Evolutionary conservation across 2,113 vertebrate genomes (phyloP), one percentile per base, ranked within the genome.

Genomic region (Neogobius melanostomus): DNA sequence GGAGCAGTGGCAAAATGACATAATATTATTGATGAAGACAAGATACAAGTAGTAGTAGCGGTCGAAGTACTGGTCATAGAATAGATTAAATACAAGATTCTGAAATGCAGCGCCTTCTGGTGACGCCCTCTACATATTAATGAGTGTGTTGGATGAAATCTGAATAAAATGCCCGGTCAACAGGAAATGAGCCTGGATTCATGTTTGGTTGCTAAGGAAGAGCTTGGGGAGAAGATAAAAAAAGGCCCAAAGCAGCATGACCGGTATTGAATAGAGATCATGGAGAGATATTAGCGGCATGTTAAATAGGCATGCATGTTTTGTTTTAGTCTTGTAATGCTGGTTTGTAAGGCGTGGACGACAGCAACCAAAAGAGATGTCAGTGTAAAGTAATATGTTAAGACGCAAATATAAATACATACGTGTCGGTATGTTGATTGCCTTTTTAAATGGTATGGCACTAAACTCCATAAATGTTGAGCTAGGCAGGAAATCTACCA

Each of bases 151-250:
- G 49, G 71, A 73, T 50, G 28, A n/a, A 77, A 61, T 80, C 36
- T 60, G 65, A 52, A 77, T 68, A 47, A 15, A 36, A 75, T 42
- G 74, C 72, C 53, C 66, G 70, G 66, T 67, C 84, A 73, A 65
- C 66, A 85, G 73, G 82, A 83, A 88, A 76, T 76, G 12, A 68
- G 74, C 47, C 73, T 44, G 1, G 51, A 47, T 63, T 74, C 68
- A 74, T 75, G 46, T 59, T 54, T 51, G 71, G 77, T 81, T 87
- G 77, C 73, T 65, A 75, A 46, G 59, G 69, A 64, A 72, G 68
- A 16, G 44, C 67, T 62, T 68, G 51, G 66, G 68, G 8, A 12
- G 75, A 48, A 3, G 62, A 77, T 64, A 56, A 74, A 81, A 74
- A 81, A 78, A 49, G 68, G 71, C 63, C 66, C 62, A 80, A 54